These are phyloP conservation scores for Diaperis boleti DNA, from an alignment of 2,888 invertebrate species.

Conservation along the genomic window DNA sequence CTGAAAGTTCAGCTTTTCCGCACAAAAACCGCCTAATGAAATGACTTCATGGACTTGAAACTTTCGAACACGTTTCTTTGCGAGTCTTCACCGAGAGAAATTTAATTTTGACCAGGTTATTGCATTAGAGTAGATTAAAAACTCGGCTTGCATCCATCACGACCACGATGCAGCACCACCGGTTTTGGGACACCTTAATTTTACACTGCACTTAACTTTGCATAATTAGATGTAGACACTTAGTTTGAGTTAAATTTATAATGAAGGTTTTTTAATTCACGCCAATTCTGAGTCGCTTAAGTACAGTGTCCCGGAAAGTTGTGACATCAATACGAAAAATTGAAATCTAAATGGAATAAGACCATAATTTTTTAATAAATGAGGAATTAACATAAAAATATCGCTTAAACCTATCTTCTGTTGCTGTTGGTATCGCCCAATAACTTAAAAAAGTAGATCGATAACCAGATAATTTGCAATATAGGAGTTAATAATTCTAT, in stretches of 20 bases:
- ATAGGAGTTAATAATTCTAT: too few species aligned
- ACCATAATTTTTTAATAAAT: too few species aligned
- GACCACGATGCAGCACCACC: not conserved
- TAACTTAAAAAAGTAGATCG: too few species aligned
- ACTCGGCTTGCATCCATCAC: constrained; percentile 51
- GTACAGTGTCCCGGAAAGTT: too few species aligned
- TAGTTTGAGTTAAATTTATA: constrained; percentile 3
- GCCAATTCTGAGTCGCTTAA: too few species aligned
- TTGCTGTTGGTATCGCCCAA: too few species aligned
- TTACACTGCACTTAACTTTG: not conserved
- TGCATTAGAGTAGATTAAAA: constrained; percentile 54
- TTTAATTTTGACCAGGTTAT: constrained; percentile 53
- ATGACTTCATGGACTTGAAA: constrained; percentile 47
- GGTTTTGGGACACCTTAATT: not conserved
- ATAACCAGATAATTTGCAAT: too few species aligned
- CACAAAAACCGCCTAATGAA: constrained; percentile 44
- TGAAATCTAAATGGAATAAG: too few species aligned
- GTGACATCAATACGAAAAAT: too few species aligned
- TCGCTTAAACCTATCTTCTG: too few species aligned
- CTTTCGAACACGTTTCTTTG: constrained; percentile 44
- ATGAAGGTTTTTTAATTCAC: not conserved
- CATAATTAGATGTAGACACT: constrained; percentile 16
- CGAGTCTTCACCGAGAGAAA: constrained; percentile 46
- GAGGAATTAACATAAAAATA: too few species aligned
- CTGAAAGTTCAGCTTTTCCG: constrained; percentile 36